Evolutionary conservation across 2,888 invertebrate genomes (phyloP).

Genomic region (Trachelus tabidus): DNA sequence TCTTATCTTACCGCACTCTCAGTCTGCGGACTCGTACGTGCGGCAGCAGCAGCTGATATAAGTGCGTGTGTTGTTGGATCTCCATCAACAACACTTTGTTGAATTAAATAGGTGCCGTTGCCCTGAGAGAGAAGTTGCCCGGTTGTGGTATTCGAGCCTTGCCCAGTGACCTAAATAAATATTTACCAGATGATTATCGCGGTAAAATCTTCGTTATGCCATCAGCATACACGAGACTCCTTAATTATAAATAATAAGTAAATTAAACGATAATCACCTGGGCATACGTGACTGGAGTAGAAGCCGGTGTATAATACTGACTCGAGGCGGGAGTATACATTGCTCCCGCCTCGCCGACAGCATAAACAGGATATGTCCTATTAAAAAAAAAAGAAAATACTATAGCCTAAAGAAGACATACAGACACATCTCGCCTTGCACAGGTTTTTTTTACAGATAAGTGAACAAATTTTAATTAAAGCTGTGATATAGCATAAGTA

Average conservation of each 20-base stretch:
- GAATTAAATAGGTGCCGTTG: constrained; percentile 75
- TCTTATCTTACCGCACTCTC: constrained; percentile 73
- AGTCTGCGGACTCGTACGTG: constrained; percentile 76
- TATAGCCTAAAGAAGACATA: background rate
- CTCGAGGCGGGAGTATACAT: constrained; percentile 75
- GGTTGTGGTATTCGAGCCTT: constrained; percentile 60
- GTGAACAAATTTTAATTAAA: background rate
- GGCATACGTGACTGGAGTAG: constrained; percentile 73
- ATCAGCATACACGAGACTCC: background rate
- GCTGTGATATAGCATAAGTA: background rate
- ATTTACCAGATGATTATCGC: background rate
- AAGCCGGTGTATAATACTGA: constrained; percentile 78
- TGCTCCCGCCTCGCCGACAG: constrained; percentile 76
- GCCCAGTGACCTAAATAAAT: constrained; percentile 55
- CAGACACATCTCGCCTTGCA: background rate
- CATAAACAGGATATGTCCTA: constrained; percentile 83
- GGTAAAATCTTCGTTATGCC: background rate
- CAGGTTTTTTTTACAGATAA: background rate
- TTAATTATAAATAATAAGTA: background rate
- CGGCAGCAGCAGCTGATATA: constrained; percentile 69
- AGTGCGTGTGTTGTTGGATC: constrained; percentile 69
- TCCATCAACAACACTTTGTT: constrained; percentile 74
- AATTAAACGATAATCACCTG: constrained; percentile 67
- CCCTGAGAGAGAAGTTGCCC: constrained; percentile 65
- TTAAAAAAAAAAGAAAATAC: constrained; percentile 19